phyloP scores from a whole-genome alignment of 2,113 vertebrate species.

The Felis chaus region DNA sequence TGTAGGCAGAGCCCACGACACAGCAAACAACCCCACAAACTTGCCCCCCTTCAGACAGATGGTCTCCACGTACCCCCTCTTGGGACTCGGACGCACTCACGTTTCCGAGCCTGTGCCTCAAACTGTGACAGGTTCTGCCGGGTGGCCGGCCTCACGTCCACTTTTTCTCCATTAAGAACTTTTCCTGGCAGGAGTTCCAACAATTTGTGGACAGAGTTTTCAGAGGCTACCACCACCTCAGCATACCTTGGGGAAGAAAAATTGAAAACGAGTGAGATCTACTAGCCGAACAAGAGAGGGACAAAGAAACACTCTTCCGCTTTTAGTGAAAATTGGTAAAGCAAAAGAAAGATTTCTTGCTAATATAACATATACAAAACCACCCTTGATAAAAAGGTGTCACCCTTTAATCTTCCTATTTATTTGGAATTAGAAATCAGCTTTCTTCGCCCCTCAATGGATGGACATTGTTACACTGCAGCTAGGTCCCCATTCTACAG shows the following conservation, averaged over 20 bases:
- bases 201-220: constrained; percentile 91
- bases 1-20: constrained; percentile 32
- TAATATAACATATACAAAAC: background rate
- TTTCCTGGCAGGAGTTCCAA: constrained; percentile 92
- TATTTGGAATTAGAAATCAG: background rate
- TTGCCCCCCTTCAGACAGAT: constrained; percentile 70
- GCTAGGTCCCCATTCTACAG: background rate
- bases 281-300: background rate
- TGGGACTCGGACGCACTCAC: constrained; percentile 88
- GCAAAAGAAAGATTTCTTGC: background rate
- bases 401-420: background rate
- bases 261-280: background rate
- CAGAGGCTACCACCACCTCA: constrained; percentile 92
- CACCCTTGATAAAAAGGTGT: background rate
- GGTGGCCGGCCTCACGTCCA: constrained; percentile 93
- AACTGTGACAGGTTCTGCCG: constrained; percentile 92
- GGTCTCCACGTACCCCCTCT: constrained; percentile 82
- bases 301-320: background rate
- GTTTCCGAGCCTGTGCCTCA: constrained; percentile 94
- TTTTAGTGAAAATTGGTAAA: background rate
- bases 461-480: background rate
- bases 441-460: background rate
- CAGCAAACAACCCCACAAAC: constrained; percentile 49
- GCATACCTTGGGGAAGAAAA: constrained; percentile 87
- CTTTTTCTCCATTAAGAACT: constrained; percentile 91